Conservation (phyloP, 1,140 invertebrate species). For the Tribolium madens region DNA sequence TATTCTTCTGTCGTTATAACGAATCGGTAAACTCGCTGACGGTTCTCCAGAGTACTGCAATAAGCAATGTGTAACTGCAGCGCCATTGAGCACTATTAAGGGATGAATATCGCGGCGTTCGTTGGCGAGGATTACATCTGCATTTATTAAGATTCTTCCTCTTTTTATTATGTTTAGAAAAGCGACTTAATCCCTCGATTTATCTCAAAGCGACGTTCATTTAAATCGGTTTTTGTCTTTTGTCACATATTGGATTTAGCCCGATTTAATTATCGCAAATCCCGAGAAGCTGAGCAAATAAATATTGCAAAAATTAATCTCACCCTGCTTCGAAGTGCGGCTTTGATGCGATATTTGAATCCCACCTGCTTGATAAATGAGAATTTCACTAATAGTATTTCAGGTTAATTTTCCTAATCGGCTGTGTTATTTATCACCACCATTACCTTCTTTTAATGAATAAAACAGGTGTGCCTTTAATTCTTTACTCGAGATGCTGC, state of each 20-base stretch:
- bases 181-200: neutral
- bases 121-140: slow-evolving; percentile 9
- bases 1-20: slow-evolving; percentile 39
- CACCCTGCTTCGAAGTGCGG: too few species aligned
- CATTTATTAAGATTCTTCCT: slow-evolving; percentile 30
- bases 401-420: slow-evolving; percentile 16
- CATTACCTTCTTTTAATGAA: slow-evolving; percentile 1
- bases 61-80: slow-evolving; percentile 27
- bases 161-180: neutral
- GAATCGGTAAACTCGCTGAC: slow-evolving; percentile 35
- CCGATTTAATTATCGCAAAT: slow-evolving; percentile 5
- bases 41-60: slow-evolving; percentile 34
- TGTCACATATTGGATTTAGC: neutral
- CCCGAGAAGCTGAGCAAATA: neutral
- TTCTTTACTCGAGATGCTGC: slow-evolving; percentile 20
- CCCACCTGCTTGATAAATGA: neutral
- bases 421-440: neutral
- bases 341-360: slow-evolving; percentile 9
- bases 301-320: slow-evolving; percentile 33
- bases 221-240: neutral
- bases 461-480: slow-evolving; percentile 24
- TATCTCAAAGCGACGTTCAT: neutral
- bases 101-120: neutral
- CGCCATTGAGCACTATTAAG: slow-evolving; percentile 22
- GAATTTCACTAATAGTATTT: neutral